These are phyloP conservation scores for Dilophus febrilis DNA, from an alignment of 2,888 invertebrate genomes.

Conservation along the genomic window DNA sequence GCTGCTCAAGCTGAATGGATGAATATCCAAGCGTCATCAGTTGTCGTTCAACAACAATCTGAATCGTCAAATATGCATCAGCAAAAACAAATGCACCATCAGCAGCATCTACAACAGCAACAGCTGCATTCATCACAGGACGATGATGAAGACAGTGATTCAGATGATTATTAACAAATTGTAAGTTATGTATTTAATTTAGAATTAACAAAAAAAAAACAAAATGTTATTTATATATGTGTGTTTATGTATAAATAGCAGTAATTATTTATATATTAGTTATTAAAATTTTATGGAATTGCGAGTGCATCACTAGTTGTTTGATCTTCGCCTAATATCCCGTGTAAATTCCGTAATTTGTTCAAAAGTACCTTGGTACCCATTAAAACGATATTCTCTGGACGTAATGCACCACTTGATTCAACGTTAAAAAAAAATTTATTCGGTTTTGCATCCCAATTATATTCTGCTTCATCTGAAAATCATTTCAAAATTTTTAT, in stretches of 20 bases:
- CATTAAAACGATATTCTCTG: conserved; percentile 93
- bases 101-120: no score
- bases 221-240: no score
- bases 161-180: no score
- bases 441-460: conserved; percentile 88
- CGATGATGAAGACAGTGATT: no score
- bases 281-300: conserved; percentile 30
- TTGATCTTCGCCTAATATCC: conserved; percentile 73
- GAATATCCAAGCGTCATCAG: conserved; percentile 42
- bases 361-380: conserved; percentile 86
- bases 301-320: conserved; percentile 65
- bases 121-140: no score
- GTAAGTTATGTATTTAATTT: no score
- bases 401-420: conserved; percentile 82
- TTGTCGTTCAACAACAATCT: conserved; percentile 35
- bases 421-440: conserved; percentile 97
- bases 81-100: conserved; percentile 19
- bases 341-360: conserved; percentile 89
- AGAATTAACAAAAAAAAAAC: no score
- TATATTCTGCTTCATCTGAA: conserved; percentile 75
- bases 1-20: conserved; percentile 90
- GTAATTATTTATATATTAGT: no score
- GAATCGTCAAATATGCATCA: conserved; percentile 20
- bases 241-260: no score
- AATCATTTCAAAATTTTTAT: conserved; percentile 7